phyloP scores from a whole-genome alignment of 2,113 vertebrate species.

The Enhydra lutris region DNA sequence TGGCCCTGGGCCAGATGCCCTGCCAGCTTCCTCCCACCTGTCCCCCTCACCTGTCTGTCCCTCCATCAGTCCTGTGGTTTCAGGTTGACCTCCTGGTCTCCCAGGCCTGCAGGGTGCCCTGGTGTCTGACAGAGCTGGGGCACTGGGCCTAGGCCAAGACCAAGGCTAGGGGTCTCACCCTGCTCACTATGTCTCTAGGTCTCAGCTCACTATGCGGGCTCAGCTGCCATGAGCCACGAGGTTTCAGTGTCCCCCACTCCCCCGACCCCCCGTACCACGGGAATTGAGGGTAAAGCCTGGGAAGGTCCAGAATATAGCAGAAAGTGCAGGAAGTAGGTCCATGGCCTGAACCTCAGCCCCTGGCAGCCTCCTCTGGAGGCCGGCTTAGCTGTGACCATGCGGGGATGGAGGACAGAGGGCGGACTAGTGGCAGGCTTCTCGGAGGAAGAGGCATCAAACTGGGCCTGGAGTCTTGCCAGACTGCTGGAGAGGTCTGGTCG shows the following conservation, averaged over 20 bases:
- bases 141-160: rapidly evolving
- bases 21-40: conserved; percentile 28
- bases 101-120: background rate
- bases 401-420: background rate
- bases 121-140: background rate
- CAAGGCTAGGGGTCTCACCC: background rate
- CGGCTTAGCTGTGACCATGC: rapidly evolving
- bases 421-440: background rate
- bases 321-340: too few species aligned
- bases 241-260: background rate
- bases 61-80: background rate
- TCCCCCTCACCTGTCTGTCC: background rate
- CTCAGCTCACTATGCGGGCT: background rate
- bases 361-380: background rate
- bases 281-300: background rate
- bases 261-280: background rate
- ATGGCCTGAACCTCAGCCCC: background rate
- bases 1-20: background rate
- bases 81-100: background rate
- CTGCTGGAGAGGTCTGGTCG: background rate
- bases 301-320: background rate
- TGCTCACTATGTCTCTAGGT: too few species aligned
- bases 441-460: background rate
- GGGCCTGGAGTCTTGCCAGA: background rate
- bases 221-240: rapidly evolving